phyloP scores from a whole-genome alignment of 2,113 vertebrate species.

The Pomatorhinus ruficollis region DNA sequence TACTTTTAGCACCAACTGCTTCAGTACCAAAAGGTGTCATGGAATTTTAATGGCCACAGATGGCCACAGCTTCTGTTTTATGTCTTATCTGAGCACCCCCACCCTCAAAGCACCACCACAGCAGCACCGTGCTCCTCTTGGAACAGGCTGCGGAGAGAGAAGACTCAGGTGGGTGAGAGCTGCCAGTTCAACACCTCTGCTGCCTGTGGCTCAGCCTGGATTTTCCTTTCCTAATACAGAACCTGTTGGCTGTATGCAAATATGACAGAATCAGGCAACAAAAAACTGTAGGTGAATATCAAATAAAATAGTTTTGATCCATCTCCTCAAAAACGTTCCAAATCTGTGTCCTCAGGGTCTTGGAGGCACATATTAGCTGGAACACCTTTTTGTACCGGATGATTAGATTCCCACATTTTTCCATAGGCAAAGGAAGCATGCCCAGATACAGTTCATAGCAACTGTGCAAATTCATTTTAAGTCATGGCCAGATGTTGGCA shows the following conservation, averaged over 20 bases:
- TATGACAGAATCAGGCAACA: neutral
- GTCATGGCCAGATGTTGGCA: constrained; percentile 39
- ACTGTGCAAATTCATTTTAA: constrained; percentile 5
- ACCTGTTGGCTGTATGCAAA: neutral
- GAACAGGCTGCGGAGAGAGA: neutral
- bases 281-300: neutral
- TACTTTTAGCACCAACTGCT: constrained; percentile 3
- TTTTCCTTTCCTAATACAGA: neutral
- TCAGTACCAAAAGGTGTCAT: constrained; percentile 45
- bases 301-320: neutral
- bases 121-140: neutral
- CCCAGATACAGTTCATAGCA: constrained; percentile 1
- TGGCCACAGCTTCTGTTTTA: constrained; percentile 42
- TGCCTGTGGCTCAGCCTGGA: neutral
- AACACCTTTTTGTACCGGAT: constrained; percentile 20
- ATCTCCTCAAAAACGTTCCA: constrained; percentile 5
- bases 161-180: neutral
- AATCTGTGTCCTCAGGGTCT: neutral
- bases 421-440: neutral
- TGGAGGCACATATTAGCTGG: neutral
- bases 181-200: neutral
- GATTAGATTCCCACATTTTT: constrained; percentile 36
- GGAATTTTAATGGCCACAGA: constrained; percentile 58
- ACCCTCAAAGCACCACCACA: neutral
- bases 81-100: neutral